Evolutionary conservation across 2,113 vertebrate species (phyloP).

Genomic region (Pomatostomus ruficeps): DNA sequence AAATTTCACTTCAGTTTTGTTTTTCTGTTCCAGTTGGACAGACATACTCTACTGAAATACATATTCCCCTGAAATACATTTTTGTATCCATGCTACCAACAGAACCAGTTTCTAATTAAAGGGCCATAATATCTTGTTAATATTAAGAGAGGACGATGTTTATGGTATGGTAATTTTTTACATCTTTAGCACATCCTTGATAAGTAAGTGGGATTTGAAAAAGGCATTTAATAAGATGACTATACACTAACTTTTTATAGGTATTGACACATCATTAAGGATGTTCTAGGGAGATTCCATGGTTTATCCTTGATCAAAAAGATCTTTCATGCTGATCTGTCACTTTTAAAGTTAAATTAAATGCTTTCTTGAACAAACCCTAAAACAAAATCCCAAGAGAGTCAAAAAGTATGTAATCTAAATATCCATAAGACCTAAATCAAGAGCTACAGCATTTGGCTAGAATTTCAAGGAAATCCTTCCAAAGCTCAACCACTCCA

Average conservation of each 20-base stretch:
- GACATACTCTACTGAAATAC: not conserved
- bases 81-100: slow-evolving; percentile 7
- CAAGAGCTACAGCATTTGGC: not conserved
- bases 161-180: slow-evolving; percentile 14
- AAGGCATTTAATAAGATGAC: not conserved
- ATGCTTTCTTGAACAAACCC: not conserved
- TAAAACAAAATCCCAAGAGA: not conserved
- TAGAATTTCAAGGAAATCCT: not conserved
- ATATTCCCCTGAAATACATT: slow-evolving; percentile 8
- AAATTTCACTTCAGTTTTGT: slow-evolving; percentile 6
- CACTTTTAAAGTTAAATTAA: not conserved
- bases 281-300: not conserved
- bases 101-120: slow-evolving; percentile 44
- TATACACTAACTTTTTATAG: not conserved
- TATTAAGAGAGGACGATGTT: not conserved
- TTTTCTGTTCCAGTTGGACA: slow-evolving; percentile 42
- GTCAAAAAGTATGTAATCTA: not conserved
- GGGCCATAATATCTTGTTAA: slow-evolving; percentile 19
- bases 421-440: not conserved
- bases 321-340: not conserved
- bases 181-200: not conserved
- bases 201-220: not conserved
- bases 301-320: not conserved
- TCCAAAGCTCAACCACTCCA: not conserved
- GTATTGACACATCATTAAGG: not conserved